Percentiles rank a stretch among this genome's conserved stretches.
Conservation (phyloP, 2,113 vertebrate species). For the Rhadina sibilatrix region DNA sequence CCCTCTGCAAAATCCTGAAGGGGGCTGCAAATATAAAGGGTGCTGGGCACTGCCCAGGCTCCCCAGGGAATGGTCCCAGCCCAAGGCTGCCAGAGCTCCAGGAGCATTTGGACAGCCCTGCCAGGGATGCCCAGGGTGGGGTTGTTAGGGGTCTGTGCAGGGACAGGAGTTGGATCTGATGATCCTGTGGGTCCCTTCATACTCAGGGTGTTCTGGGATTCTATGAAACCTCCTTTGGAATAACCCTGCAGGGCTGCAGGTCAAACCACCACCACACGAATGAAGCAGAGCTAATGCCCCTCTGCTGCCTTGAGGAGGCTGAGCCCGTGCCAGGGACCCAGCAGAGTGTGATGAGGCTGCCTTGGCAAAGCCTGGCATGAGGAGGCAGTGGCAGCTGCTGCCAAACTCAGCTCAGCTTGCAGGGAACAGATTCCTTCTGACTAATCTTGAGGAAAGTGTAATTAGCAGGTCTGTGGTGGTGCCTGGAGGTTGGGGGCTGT, state of each 20-base stretch:
- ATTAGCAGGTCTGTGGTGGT: background rate
- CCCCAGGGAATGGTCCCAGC: fast-evolving
- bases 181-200: background rate
- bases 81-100: background rate
- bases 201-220: background rate
- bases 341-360: background rate
- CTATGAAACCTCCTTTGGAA: background rate
- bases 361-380: background rate
- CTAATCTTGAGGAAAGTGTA: background rate
- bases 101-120: fast-evolving
- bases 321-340: background rate
- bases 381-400: background rate
- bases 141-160: background rate
- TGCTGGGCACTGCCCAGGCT: background rate
- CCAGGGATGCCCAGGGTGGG: background rate
- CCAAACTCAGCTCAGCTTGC: background rate
- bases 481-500: background rate
- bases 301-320: background rate
- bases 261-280: background rate
- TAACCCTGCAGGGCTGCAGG: background rate
- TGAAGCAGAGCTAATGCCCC: background rate
- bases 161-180: fast-evolving
- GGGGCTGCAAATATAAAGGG: background rate
- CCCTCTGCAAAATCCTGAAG: background rate
- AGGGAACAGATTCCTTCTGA: background rate